Evolutionary conservation across 1,140 invertebrate species (phyloP), one percentile per base, ranked within the genome.

Genomic region (Trinorchestia longiramus): DNA sequence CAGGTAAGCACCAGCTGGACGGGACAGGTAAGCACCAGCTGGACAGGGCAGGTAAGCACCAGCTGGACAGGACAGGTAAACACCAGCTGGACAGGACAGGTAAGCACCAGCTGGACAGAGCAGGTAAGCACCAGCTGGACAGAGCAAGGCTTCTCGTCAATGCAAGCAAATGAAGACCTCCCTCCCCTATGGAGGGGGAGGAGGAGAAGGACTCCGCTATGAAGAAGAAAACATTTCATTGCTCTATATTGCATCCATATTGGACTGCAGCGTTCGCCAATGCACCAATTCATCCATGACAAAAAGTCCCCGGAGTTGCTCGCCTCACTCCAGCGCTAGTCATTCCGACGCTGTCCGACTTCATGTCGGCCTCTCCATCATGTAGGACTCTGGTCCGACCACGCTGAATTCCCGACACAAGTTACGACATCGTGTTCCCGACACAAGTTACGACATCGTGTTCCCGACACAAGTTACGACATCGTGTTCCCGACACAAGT

Each of bases 261-360:
- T 94, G 92, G 92, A 94, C 92, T 6, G 6, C 8, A 15, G 43
- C 11, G 41, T 11, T 40, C 92, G 43, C 44, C 92, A 94, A 94
- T 94, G 92, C 44, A n/a, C 92, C 92, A 94, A 94, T 94, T 94
- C 92, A 94, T 94, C 92, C 43, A 17, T 94, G 92, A 94, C 92
- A 94, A 94, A 47, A 94, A 94, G 92, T 94, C 92, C 23, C 92
- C 15, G 43, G 92, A 94, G 43, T 94, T 47, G 43, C 19, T 44
- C 92, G 41, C 43, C 92, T 94, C 92, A 47, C 92, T 40, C 36
- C 36, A 94, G 92, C 92, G 43, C 92, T 42, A 94, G 92, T 94
- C 92, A 94, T 94, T 94, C 92, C 92, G 92, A 0, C 92, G 44
- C 43, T 94, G 92, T 94, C 92, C 11, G 92, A n/a, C 92, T 45